Evolutionary conservation across 1,140 invertebrate genomes (phyloP), one percentile per base, ranked within the genome.

Genomic region (Hyphantria cunea): DNA sequence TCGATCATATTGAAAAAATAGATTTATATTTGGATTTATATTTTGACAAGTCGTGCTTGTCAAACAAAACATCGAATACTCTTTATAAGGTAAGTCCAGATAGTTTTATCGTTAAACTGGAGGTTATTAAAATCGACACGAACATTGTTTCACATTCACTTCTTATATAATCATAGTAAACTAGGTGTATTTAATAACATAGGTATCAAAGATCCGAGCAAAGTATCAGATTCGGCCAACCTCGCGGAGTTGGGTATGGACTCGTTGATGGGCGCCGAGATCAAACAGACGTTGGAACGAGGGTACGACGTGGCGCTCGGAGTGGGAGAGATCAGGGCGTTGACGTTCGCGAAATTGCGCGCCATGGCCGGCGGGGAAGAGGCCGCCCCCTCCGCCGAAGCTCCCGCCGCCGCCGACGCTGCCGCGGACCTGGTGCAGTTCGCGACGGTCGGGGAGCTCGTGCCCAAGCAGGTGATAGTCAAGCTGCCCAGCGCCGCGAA

Each of bases 261-360:
- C 80, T 99, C 98, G 0, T 91, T 99, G 34, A 99, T 99, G 98
- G 97, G 97, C 55, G 97, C 98, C 0, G 98, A 99, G 92, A 98
- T 99, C 64, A 99, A 99, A 90, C 98, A 99, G 84, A 97, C 96
- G 0, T 89, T 99, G 7, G 98, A 99, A 84, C 93, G 97, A 54
- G 97, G 97, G 70, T 98, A 96, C 87, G 97, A 99, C 85, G 81
- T 99, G 25, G 93, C 96, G 0, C 86, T 99, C n/a, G 95, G 96
- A 39, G 95, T 97, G 42, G 95, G 96, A 78, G 97, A 99, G 85
- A 98, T 99, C 73, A 93, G 98, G 54, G 91, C 89, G 15, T 89
- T 98, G 0, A 97, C 95, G 0, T 95, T 98, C 56, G 93, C 90
- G 0, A 94, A 94, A 72, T 91, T 99, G 0, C 89, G 92, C 42